Evolutionary conservation across 2,797 vertebrate species (phyloP), one percentile per base, ranked within the genome.

Genomic region (Orestias chungarensis): DNA sequence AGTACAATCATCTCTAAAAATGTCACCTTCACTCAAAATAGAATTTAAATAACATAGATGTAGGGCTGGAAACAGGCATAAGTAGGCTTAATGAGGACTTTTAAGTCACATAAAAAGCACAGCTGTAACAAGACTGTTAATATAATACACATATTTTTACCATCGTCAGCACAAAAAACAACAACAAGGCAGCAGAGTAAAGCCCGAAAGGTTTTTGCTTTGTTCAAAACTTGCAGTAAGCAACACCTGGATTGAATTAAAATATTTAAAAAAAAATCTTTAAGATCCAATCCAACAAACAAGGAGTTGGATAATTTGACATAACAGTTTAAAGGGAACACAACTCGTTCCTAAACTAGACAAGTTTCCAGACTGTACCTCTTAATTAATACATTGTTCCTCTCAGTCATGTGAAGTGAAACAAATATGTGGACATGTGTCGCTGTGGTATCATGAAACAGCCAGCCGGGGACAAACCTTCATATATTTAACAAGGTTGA

Each of bases 81-180:
- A 66, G 64, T 59, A 66, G 81, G 74, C 84, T 86, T 87, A 90
- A 91, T 80, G 80, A 43, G 81, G 81, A 78, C 77, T 88, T 89
- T 80, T 38, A 66, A 73, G 50, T 66, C 52, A 35, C 62, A 68
- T 70, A 74, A 86, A n/a, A 86, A 86, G 33, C 47, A 80, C 31
- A 78, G 80, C 38, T 76, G 78, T 79, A 89, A 89, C 77, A 82
- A 64, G 66, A 71, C 62, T 29, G 52, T 78, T 71, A n/a, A 75
- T 73, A 80, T 70, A 71, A 72, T 82, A 84, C 57, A 73, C 42
- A 82, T 68, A 80, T 66, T 77, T n/a, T 81, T 68, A 23, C 65
- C 64, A 64, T 76, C 73, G 68, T 79, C 79, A 71, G 67, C 43
- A 78, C 75, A 54, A 57, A 69, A 65, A 52, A n/a, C n/a, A n/a